Evolutionary conservation across 2,888 invertebrate species (phyloP).

Genomic region (Drosophila paranaensis): DNA sequence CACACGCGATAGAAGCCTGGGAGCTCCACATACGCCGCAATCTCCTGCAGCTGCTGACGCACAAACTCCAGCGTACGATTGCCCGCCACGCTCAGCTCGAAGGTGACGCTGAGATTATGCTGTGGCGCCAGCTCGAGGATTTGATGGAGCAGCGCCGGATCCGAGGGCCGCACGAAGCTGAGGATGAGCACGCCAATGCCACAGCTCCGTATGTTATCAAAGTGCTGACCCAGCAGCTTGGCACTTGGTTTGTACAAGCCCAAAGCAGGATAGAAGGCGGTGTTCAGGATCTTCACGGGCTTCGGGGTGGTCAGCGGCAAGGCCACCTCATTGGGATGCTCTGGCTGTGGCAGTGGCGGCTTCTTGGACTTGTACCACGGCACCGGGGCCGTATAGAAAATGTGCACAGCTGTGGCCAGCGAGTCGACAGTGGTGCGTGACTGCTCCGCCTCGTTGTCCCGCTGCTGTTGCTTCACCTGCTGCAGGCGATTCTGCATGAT

Average conservation of each 20-base stretch:
- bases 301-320: slow-evolving; percentile 65
- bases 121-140: slow-evolving; percentile 85
- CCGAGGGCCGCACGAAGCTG: slow-evolving; percentile 85
- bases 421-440: slow-evolving; percentile 74
- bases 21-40: slow-evolving; percentile 49
- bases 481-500: slow-evolving; percentile 83
- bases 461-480: slow-evolving; percentile 74
- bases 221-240: slow-evolving; percentile 86
- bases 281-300: slow-evolving; percentile 77
- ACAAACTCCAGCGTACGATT: slow-evolving; percentile 85
- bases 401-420: slow-evolving; percentile 82
- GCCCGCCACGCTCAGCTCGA: slow-evolving; percentile 87
- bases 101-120: slow-evolving; percentile 86
- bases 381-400: slow-evolving; percentile 84
- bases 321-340: slow-evolving; percentile 59
- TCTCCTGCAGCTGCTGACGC: slow-evolving; percentile 84
- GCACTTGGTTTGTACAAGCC: slow-evolving; percentile 82
- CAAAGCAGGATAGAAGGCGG: slow-evolving; percentile 83
- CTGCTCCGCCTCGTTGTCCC: slow-evolving; percentile 72
- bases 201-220: slow-evolving; percentile 87
- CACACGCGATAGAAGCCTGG: slow-evolving; percentile 83
- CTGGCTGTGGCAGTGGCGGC: slow-evolving; percentile 59
- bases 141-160: slow-evolving; percentile 81
- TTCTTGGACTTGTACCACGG: slow-evolving; percentile 84
- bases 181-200: slow-evolving; percentile 88